A percentile compares a stretch with the other conserved stretches of the same genome.
Evolutionary conservation across 2,888 invertebrate genomes (phyloP).

Genomic region (Tipula confusa): DNA sequence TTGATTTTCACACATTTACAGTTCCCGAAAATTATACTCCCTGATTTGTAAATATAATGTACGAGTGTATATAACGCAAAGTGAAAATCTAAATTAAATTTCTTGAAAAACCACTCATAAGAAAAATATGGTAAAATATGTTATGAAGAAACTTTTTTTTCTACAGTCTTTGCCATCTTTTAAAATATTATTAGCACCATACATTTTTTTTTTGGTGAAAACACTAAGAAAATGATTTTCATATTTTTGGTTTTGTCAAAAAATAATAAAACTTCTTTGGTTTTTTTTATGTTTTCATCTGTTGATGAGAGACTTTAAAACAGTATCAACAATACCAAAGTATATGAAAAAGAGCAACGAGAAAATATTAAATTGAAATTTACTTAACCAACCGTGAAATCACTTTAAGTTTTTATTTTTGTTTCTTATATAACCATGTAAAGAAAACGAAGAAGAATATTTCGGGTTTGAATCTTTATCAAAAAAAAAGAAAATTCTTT

Average conservation of each 20-base stretch:
- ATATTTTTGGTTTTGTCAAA: background rate
- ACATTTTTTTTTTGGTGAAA: background rate
- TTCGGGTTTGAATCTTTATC: background rate
- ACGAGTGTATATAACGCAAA: background rate
- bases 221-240: background rate
- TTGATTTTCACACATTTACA: constrained; percentile 20
- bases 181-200: background rate
- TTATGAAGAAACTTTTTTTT: background rate
- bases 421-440: background rate
- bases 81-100: constrained; percentile 3
- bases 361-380: background rate
- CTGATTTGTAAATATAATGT: background rate
- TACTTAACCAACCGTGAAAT: constrained; percentile 20
- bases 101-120: background rate
- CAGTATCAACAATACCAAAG: background rate
- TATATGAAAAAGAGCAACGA: background rate
- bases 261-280: background rate
- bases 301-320: constrained; percentile 20
- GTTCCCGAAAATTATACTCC: background rate
- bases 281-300: background rate
- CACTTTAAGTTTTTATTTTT: background rate
- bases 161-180: background rate
- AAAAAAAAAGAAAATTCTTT: background rate
- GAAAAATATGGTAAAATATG: background rate
- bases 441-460: background rate